Percentiles rank a stretch among this genome's conserved stretches.
Evolutionary conservation across 2,888 invertebrate species (phyloP).

Genomic region (Agonopterix arenella): DNA sequence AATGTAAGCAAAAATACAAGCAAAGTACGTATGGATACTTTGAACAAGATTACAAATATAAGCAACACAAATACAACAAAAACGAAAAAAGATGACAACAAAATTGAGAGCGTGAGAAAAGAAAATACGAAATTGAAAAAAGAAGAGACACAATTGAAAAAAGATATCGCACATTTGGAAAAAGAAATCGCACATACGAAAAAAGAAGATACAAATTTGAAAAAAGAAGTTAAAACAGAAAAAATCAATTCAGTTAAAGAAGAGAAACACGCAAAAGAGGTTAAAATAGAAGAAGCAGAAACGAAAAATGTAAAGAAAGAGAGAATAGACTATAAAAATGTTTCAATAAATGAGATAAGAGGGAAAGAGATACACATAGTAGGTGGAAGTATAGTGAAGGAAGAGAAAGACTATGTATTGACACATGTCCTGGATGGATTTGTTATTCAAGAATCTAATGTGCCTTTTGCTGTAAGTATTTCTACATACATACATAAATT

Average conservation of each 20-base stretch:
- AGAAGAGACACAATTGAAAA: no score
- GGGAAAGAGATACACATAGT: conserved; percentile 21
- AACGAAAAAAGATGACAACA: conserved; percentile 10
- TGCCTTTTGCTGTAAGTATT: conserved; percentile 61
- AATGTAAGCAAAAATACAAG: no score
- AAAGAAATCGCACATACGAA: not conserved
- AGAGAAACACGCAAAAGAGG: conserved; percentile 8
- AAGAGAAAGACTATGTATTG: conserved; percentile 35
- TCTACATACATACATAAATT: not conserved
- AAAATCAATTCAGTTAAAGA: not conserved
- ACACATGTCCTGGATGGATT: conserved; percentile 66
- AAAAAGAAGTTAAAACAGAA: conserved; percentile 1
- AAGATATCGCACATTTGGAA: no score
- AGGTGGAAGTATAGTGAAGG: conserved; percentile 14
- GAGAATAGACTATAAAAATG: conserved; percentile 11
- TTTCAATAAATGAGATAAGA: conserved; percentile 20
- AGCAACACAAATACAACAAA: conserved; percentile 1
- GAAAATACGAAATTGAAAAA: conserved; percentile 6
- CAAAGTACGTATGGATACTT: no score
- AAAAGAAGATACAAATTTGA: not conserved
- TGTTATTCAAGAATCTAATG: conserved; percentile 66
- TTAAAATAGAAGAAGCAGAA: conserved; percentile 13
- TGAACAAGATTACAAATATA: not conserved
- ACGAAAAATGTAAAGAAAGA: conserved; percentile 9
- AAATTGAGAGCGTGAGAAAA: conserved; percentile 2